Evolutionary conservation across 1,140 invertebrate genomes (phyloP).

Genomic region (Anthonomus grandis): DNA sequence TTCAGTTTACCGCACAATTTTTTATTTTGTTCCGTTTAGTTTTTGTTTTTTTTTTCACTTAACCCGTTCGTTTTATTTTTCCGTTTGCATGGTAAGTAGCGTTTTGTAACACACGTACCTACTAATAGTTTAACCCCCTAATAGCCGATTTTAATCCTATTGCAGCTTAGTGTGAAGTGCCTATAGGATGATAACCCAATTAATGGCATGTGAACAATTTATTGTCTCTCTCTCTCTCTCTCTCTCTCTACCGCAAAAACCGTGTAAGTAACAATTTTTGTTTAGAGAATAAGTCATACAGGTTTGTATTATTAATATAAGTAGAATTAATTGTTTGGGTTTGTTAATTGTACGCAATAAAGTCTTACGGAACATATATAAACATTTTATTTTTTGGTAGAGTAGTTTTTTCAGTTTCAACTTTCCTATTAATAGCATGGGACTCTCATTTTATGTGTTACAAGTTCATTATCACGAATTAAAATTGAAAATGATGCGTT

Average conservation of each 20-base stretch:
- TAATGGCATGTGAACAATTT: conserved; percentile 21
- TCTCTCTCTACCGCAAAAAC: neutral
- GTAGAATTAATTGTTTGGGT: too few species aligned
- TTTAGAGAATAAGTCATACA: too few species aligned
- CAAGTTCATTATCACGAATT: too few species aligned
- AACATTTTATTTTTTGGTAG: too few species aligned
- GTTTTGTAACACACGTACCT: conserved; percentile 27
- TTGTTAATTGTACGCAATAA: too few species aligned
- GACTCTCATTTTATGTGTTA: too few species aligned
- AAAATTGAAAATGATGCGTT: too few species aligned
- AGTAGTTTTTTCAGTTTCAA: too few species aligned
- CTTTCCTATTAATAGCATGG: too few species aligned
- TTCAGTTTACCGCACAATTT: conserved; percentile 15
- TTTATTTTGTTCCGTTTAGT: conserved; percentile 30
- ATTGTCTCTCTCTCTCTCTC: neutral
- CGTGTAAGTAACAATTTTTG: conserved; percentile 19
- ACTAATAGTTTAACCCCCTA: conserved; percentile 27
- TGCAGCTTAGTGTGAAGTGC: conserved; percentile 23
- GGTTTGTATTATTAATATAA: too few species aligned
- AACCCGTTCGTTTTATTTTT: conserved; percentile 15
- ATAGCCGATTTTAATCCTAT: conserved; percentile 20
- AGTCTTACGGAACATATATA: too few species aligned
- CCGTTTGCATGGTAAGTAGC: conserved; percentile 46
- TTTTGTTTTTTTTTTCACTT: conserved; percentile 26
- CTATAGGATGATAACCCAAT: conserved; percentile 28